Evolutionary conservation across 2,113 vertebrate species (phyloP).

Genomic region (Anhinga anhinga): DNA sequence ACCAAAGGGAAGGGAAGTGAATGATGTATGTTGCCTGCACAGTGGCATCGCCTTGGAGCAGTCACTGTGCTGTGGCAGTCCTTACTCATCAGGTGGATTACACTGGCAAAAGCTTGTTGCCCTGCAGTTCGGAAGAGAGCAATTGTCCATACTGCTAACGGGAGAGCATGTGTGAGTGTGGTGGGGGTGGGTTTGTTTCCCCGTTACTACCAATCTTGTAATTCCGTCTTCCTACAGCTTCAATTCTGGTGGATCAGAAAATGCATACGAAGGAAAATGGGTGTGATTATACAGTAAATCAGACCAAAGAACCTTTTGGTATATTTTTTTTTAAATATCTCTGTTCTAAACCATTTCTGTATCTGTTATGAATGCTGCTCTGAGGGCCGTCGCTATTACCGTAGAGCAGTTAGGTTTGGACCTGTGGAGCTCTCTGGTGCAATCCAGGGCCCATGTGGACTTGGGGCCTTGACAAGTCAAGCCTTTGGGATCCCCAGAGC

Average conservation of each 20-base stretch:
- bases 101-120: no score
- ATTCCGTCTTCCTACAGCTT: neutral
- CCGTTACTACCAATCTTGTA: no score
- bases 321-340: no score
- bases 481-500: neutral
- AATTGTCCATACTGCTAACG: rapidly evolving
- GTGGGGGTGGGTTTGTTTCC: neutral
- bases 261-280: rapidly evolving
- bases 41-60: neutral
- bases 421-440: neutral
- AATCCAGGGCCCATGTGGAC: neutral
- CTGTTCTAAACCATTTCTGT: neutral
- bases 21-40: neutral
- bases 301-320: neutral
- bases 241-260: neutral
- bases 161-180: neutral
- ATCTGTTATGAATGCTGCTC: neutral
- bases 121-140: neutral
- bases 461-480: neutral
- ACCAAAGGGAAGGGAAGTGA: neutral
- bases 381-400: neutral
- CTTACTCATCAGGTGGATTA: neutral
- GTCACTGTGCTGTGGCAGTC: neutral
- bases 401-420: neutral
- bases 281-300: neutral